Conservation (phyloP, 92 coral and sea anemone species). For the Phenganax stokvisi region DNA sequence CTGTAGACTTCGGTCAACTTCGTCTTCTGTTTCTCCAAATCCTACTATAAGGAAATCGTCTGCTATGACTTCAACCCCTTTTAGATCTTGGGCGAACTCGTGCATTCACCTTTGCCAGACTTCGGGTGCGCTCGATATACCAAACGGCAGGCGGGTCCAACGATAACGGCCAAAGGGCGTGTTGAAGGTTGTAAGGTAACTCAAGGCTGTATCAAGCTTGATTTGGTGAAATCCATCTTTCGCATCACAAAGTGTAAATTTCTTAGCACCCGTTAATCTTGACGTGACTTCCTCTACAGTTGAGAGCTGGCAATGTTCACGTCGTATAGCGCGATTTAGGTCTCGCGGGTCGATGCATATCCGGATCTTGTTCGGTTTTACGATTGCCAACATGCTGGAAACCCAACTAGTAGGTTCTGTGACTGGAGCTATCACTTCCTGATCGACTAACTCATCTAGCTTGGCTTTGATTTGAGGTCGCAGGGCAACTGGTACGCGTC, state of each 20-base stretch:
- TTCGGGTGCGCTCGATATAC: constrained; percentile 36
- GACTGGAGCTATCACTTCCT: no score
- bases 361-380: constrained; percentile 28
- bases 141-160: constrained; percentile 37
- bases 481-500: no score
- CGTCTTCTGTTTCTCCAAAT: constrained; percentile 38
- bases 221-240: constrained; percentile 28
- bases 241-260: constrained; percentile 40
- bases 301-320: constrained; percentile 6
- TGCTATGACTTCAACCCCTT: constrained; percentile 32
- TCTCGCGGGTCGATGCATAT: constrained; percentile 18
- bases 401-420: no score
- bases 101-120: constrained; percentile 44
- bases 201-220: constrained; percentile 19
- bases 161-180: constrained; percentile 37
- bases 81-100: constrained; percentile 40
- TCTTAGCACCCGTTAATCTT: constrained; percentile 33
- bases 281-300: constrained; percentile 41
- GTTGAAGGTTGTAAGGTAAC: constrained; percentile 36
- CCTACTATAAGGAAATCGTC: constrained; percentile 40
- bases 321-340: constrained; percentile 12
- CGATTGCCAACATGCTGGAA: no score
- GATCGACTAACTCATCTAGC: no score
- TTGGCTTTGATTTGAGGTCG: no score
- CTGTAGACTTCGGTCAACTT: constrained; percentile 31